phyloP scores from a whole-genome alignment of 2,113 vertebrate species.

The Gallinago paraguaiae region DNA sequence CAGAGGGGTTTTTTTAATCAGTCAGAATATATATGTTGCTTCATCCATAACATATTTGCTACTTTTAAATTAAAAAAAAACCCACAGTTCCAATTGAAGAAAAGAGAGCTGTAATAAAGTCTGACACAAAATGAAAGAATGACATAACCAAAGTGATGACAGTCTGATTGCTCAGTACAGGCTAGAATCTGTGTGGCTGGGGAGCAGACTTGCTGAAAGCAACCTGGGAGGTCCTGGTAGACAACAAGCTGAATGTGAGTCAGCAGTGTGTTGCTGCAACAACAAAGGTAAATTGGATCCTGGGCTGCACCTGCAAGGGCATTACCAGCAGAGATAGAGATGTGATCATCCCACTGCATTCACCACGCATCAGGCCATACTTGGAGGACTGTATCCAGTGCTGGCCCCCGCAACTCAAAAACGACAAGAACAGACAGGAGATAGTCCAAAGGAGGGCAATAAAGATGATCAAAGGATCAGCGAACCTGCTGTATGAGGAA shows the following conservation, averaged over 20 bases:
- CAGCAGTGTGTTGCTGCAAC: rapidly evolving
- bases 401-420: background rate
- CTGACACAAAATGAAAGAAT: background rate
- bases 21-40: background rate
- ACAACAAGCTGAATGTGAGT: background rate
- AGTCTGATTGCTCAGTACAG: background rate
- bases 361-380: background rate
- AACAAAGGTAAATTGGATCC: background rate
- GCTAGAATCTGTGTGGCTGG: background rate
- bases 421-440: background rate
- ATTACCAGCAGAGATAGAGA: background rate
- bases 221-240: too few species aligned
- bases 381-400: background rate
- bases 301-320: background rate
- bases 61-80: background rate
- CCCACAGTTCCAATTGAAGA: background rate
- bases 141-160: background rate
- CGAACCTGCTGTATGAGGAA: background rate
- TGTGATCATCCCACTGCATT: background rate
- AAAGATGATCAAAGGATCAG: background rate
- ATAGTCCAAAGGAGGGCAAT: background rate
- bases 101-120: background rate
- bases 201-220: background rate
- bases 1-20: background rate
- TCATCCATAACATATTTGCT: background rate